These are phyloP conservation scores for Protophormia terraenovae DNA, from an alignment of 2,888 invertebrate genomes.

Conservation along the genomic window DNA sequence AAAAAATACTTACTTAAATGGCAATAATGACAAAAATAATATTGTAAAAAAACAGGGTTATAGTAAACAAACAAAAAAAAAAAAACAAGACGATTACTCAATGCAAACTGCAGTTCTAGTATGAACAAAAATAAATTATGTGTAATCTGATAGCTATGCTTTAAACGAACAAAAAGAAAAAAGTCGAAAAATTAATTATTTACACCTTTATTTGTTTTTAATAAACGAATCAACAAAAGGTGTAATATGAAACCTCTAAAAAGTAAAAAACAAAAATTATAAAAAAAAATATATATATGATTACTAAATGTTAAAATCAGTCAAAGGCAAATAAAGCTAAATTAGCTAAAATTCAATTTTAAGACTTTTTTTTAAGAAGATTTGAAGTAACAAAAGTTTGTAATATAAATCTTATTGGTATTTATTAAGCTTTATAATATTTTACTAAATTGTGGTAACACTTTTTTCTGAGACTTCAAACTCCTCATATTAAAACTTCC, in stretches of 20 bases:
- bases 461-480: no score
- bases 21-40: constrained; percentile 19
- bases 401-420: no score
- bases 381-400: no score
- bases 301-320: neutral
- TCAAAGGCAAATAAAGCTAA: neutral
- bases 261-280: neutral
- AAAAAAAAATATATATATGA: neutral
- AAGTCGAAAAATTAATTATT: neutral
- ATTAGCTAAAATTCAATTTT: no score
- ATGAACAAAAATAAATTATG: constrained; percentile 21
- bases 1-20: neutral
- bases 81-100: constrained; percentile 38
- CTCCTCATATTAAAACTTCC: neutral
- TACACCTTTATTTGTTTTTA: constrained; percentile 10
- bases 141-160: constrained; percentile 33
- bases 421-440: no score
- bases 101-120: constrained; percentile 48
- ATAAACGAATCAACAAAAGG: neutral
- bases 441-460: no score
- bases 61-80: neutral
- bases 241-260: neutral
- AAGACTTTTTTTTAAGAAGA: no score
- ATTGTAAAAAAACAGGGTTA: neutral
- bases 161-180: neutral